Conservation (phyloP, 2,797 vertebrate species). For the Distichodus sexfasciatus region DNA sequence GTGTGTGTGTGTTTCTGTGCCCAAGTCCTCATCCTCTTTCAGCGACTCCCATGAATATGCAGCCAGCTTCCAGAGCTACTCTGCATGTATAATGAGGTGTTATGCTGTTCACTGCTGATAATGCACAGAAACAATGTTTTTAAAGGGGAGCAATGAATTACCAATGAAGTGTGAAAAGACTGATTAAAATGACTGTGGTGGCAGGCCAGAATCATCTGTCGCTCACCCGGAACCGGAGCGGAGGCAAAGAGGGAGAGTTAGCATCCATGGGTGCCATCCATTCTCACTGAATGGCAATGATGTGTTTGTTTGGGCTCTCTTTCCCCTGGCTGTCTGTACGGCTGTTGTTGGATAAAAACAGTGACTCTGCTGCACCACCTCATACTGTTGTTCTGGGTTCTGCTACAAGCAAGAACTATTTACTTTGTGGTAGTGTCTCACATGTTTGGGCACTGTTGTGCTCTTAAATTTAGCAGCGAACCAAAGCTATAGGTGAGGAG, state of each 20-base stretch:
- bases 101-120: conserved; percentile 80
- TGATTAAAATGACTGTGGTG: conserved; percentile 79
- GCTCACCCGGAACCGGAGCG: conserved; percentile 62
- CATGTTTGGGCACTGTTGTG: not conserved
- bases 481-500: not conserved
- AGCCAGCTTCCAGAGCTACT: conserved; percentile 71
- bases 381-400: conserved; percentile 11
- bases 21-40: conserved; percentile 14
- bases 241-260: conserved; percentile 64
- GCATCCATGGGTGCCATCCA: conserved; percentile 49
- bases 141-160: conserved; percentile 74
- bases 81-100: conserved; percentile 79
- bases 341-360: conserved; percentile 28
- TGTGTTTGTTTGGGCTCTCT: conserved; percentile 31
- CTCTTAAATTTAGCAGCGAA: conserved; percentile 16
- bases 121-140: conserved; percentile 80
- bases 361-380: not conserved
- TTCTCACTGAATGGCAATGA: conserved; percentile 30
- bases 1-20: not conserved
- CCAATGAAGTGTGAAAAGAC: conserved; percentile 82
- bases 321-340: conserved; percentile 14
- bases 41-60: conserved; percentile 63
- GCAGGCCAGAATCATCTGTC: conserved; percentile 73
- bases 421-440: not conserved
- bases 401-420: conserved; percentile 2